Evolutionary conservation across 2,797 vertebrate species (phyloP).

Genomic region (Moxostoma hubbsi): DNA sequence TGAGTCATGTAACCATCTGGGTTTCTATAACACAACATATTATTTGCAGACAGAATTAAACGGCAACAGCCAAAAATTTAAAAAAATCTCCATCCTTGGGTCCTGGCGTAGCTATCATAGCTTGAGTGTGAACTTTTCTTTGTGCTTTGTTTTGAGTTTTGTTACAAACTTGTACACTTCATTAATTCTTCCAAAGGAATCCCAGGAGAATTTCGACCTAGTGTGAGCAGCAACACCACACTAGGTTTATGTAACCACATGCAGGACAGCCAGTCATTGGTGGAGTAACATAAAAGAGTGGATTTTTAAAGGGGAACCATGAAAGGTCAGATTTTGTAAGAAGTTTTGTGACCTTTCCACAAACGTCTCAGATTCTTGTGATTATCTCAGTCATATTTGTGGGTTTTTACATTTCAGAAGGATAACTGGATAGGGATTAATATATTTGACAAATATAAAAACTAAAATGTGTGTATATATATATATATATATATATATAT

Average conservation of each 20-base stretch:
- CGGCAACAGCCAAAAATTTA: slow-evolving; percentile 20
- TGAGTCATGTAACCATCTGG: slow-evolving; percentile 37
- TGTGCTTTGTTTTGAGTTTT: slow-evolving; percentile 39
- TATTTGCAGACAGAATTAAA: slow-evolving; percentile 41
- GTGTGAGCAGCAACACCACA: neutral
- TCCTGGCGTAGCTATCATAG: neutral
- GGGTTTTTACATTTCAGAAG: slow-evolving; percentile 24
- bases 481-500: too few species aligned
- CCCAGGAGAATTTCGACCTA: neutral
- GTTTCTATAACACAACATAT: slow-evolving; percentile 42
- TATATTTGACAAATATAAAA: too few species aligned
- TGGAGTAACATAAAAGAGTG: slow-evolving; percentile 8
- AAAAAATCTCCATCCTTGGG: slow-evolving; percentile 11
- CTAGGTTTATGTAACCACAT: slow-evolving; percentile 24
- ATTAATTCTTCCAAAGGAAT: slow-evolving; percentile 26
- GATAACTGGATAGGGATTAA: too few species aligned
- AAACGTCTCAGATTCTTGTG: slow-evolving; percentile 8
- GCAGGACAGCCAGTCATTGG: neutral
- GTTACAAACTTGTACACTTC: slow-evolving; percentile 19
- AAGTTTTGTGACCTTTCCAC: slow-evolving; percentile 5
- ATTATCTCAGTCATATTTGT: slow-evolving; percentile 1
- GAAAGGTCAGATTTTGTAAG: neutral
- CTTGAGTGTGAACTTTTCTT: slow-evolving; percentile 10
- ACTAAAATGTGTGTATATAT: too few species aligned
- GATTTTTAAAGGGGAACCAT: neutral